Base-by-base conservation (phyloP, 2,888 invertebrate genomes). In the Aproaerema taeniolella region DNA sequence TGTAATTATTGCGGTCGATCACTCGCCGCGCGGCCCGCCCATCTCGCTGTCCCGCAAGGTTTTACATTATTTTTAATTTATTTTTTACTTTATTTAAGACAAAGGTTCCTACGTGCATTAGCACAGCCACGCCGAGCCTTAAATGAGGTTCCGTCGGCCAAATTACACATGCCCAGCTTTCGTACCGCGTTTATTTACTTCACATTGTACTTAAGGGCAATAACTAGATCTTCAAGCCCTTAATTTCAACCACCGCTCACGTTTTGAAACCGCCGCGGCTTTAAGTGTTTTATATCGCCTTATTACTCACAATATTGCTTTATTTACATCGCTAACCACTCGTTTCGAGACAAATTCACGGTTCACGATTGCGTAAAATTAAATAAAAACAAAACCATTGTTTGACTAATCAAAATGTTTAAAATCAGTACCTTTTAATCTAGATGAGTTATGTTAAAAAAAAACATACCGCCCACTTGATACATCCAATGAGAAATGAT, bases 131-230 rank as follows among this genome's bases (percentile, higher is more conserved):
- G 58, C 58, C 67, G 67, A 66, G 67, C 70, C 67, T 67, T 77
- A 82, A 85, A 83, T 83, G 78, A 82, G 76, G 74, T 75, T 74
- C 70, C 69, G 73, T 66, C 72, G 78, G 69, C 82, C 72, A 85
- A 86, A 86, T 85, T 85, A 81, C 75, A 81, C 60, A 68, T 67
- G 67, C 63, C 62, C 67, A 62, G 70, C 63, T 65, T 70, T 72
- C 72, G 75, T 75, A 68, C 72, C 65, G 52, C 76, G 70, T 78
- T 77, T 80, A 81, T 81, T 82, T 81, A 81, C 77, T 76, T 81
- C 83, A 80, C 76, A 71, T 85, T 80, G 83, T 79, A 86, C 78
- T 86, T 86, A 86, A 68, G 77, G 73, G 82, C 73, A 77, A 83
- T 83, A 85, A 83, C 79, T 77, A 80, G 67, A 62, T 64, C 62